Base-by-base conservation (phyloP, 2,888 invertebrate species). In the Thera obeliscata region DNA sequence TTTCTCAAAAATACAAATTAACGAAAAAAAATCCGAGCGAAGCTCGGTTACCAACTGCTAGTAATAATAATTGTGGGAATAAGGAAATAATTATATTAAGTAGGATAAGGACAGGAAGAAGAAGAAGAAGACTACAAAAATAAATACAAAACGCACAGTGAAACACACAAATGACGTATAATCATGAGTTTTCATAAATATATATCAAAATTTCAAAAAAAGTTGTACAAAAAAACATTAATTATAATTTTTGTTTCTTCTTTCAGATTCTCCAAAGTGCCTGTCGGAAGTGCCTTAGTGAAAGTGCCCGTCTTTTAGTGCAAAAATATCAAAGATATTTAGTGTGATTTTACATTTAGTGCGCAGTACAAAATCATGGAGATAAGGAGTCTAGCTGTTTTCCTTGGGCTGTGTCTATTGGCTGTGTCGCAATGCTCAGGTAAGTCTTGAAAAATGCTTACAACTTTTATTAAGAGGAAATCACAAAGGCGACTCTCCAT, bases 231-330 rank as follows among this genome's bases (percentile, higher is more conserved):
- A 46, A 46, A 46, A 9, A 8, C 7, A 41, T 41, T 46, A 3
- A 35, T 3, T 22, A 3, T 22, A 41, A 9, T 7, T 48, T 38
- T 50, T 50, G 35, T 48, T 59, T 59, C 36, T 8, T 59, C 2
- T 66, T 68, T 54, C 64, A 64, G 64, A 61, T 64, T 36, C 11
- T 46, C 52, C 57, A 8, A 35, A 88, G 91, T 90, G 91, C 89
- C 91, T 87, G 56, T 84, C 83, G 84, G 81, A 87, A 86, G 92
- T 92, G 92, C 91, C 91, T 91, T 90, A 70, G 89, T 89, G 90
- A 57, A 73, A 82, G 88, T 89, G 89, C 55, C 78, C 69, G 73
- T n/a, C 9, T 11, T 22, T 69, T 70, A 22, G 70, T 69, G 70
- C 59, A 56, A 55, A 64, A 66, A 64, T 62, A 49, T n/a, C 1